A percentile compares a stretch with the other conserved stretches of the same genome.
phyloP scores from a whole-genome alignment of 2,113 vertebrate genomes.

The Phocoena phocoena region DNA sequence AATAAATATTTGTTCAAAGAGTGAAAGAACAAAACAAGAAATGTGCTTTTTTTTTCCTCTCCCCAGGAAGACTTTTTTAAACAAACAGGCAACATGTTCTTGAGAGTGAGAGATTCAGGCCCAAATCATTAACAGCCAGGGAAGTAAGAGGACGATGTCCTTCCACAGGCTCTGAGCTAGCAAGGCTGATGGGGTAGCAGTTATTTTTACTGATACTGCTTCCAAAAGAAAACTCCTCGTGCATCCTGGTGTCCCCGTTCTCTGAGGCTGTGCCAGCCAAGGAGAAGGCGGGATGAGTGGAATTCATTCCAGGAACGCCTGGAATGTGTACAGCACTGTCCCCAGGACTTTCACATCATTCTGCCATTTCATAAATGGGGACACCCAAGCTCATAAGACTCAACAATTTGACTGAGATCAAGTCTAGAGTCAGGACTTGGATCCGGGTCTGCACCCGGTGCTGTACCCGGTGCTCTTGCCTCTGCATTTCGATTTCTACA shows the following conservation, averaged over 20 bases:
- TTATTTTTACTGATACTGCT: background rate
- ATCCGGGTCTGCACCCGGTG: background rate
- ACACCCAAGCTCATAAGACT: background rate
- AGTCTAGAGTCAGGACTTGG: background rate
- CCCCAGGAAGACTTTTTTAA: background rate
- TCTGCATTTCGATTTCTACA: background rate
- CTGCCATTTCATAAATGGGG: background rate
- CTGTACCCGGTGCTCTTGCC: background rate
- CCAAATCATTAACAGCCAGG: background rate
- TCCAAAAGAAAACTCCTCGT: background rate
- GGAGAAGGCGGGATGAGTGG: background rate
- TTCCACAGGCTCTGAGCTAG: background rate
- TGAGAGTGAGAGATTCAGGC: background rate
- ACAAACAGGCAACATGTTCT: background rate
- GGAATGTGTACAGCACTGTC: background rate
- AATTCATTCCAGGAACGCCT: background rate
- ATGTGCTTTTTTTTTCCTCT: background rate
- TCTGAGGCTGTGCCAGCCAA: background rate
- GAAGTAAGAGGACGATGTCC: background rate
- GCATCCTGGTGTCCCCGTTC: background rate
- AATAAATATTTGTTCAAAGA: background rate
- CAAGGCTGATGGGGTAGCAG: accelerated
- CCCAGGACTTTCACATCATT: background rate
- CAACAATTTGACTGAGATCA: background rate
- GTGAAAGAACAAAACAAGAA: background rate